Evolutionary conservation across 2,797 vertebrate genomes (phyloP).

Genomic region (Typhlichthys eigenmanni): DNA sequence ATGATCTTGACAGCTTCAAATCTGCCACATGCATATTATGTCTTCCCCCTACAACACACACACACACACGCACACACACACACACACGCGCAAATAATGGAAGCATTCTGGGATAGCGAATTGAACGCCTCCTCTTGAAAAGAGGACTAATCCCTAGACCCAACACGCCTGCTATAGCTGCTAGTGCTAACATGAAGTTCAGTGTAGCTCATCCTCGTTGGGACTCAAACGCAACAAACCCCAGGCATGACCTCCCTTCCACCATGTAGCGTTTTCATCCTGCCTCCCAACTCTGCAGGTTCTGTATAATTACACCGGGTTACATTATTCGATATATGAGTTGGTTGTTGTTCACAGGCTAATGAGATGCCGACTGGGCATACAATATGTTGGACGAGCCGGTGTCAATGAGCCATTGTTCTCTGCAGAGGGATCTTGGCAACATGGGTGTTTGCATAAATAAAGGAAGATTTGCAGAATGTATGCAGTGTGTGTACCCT

Average conservation of each 20-base stretch:
- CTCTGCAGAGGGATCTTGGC: conserved; percentile 23
- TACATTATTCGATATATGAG: conserved; percentile 27
- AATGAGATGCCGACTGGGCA: conserved; percentile 43
- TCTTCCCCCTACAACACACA: conserved; percentile 21
- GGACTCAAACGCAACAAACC: conserved; percentile 10
- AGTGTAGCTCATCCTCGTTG: conserved; percentile 23
- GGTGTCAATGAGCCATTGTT: conserved; percentile 47
- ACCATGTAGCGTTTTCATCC: conserved; percentile 19
- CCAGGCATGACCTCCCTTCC: conserved; percentile 10
- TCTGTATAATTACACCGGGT: conserved; percentile 18
- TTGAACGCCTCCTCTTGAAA: conserved; percentile 26
- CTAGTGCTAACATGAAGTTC: conserved; percentile 9
- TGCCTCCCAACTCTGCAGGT: conserved; percentile 14
- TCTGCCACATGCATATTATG: conserved; percentile 51
- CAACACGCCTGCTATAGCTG: conserved; percentile 27
- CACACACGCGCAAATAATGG: conserved; percentile 44
- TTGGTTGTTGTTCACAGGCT: conserved; percentile 38
- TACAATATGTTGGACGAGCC: conserved; percentile 54
- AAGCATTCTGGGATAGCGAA: conserved; percentile 44
- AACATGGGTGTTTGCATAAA: conserved; percentile 51
- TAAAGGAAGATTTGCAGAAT: conserved; percentile 25
- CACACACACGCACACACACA: conserved; percentile 5
- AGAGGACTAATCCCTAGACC: conserved; percentile 42
- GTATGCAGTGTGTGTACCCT: conserved; percentile 26
- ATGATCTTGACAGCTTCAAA: conserved; percentile 50